Conservation (phyloP, 2,113 vertebrate genomes). For the Struthio camelus region DNA sequence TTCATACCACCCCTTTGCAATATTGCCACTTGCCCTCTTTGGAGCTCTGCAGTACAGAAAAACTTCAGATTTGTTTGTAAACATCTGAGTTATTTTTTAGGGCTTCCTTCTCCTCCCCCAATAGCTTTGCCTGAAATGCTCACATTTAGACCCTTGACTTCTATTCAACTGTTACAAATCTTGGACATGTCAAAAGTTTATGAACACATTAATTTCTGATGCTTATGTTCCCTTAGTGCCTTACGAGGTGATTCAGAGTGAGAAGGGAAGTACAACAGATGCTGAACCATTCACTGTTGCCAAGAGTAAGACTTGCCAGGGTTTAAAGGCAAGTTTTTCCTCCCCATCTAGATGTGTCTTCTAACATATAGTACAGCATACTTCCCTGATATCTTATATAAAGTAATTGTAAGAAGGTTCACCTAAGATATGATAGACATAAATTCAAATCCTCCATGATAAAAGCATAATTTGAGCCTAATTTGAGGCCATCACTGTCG, state of each 20-base stretch:
- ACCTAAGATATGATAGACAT: slow-evolving; percentile 24
- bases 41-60: neutral
- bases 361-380: neutral
- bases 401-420: slow-evolving; percentile 34
- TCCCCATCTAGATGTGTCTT: slow-evolving; percentile 1
- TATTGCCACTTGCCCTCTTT: neutral
- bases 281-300: neutral
- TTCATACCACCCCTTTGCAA: neutral
- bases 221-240: slow-evolving; percentile 4
- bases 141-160: neutral
- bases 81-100: neutral
- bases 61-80: neutral
- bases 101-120: neutral
- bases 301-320: slow-evolving; percentile 16
- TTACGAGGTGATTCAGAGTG: slow-evolving; percentile 41
- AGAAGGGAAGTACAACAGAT: slow-evolving; percentile 35
- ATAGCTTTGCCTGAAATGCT: neutral
- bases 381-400: slow-evolving; percentile 21
- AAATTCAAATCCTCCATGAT: slow-evolving; percentile 28
- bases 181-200: neutral
- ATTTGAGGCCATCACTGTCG: too few species aligned
- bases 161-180: neutral
- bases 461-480: neutral
- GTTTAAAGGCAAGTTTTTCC: neutral
- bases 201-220: slow-evolving; percentile 8